Evolutionary conservation across 2,888 invertebrate genomes (phyloP).

Genomic region (Calephelis perditalis): DNA sequence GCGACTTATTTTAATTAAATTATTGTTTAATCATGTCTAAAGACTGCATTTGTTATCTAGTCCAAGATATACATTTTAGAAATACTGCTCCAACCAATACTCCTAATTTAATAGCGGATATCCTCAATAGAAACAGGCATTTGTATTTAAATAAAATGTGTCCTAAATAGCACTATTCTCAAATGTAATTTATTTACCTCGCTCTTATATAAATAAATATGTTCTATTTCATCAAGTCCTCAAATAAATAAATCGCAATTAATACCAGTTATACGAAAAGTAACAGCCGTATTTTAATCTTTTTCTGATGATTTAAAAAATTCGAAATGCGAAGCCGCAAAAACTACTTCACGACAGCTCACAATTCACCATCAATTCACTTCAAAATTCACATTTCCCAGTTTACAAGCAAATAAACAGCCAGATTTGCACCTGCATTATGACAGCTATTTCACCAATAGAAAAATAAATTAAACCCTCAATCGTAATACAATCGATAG

Average conservation of each 20-base stretch:
- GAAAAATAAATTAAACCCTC: neutral
- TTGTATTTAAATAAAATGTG: constrained; percentile 25
- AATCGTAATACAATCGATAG: neutral
- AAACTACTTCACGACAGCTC: neutral
- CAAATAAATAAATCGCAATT: neutral
- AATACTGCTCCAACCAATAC: neutral
- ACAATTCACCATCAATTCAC: neutral
- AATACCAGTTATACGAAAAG: neutral
- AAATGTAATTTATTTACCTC: constrained; percentile 21
- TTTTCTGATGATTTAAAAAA: neutral
- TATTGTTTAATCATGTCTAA: neutral
- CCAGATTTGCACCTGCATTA: neutral
- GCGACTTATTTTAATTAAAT: constrained; percentile 38
- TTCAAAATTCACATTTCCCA: neutral
- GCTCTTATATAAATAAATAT: constrained; percentile 8
- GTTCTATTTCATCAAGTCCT: constrained; percentile 13
- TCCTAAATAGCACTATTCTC: constrained; percentile 15
- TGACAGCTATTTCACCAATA: neutral
- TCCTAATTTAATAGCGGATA: constrained; percentile 57
- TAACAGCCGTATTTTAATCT: constrained; percentile 1
- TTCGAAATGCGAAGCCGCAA: constrained; percentile 3
- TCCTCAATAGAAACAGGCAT: constrained; percentile 49
- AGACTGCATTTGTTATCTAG: too few species aligned
- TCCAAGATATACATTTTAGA: neutral
- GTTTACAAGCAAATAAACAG: neutral